A percentile compares a stretch with the other conserved stretches of the same genome.
These are phyloP conservation scores for Clepsis dumicolana DNA, from an alignment of 2,888 invertebrate genomes.

Conservation along the genomic window DNA sequence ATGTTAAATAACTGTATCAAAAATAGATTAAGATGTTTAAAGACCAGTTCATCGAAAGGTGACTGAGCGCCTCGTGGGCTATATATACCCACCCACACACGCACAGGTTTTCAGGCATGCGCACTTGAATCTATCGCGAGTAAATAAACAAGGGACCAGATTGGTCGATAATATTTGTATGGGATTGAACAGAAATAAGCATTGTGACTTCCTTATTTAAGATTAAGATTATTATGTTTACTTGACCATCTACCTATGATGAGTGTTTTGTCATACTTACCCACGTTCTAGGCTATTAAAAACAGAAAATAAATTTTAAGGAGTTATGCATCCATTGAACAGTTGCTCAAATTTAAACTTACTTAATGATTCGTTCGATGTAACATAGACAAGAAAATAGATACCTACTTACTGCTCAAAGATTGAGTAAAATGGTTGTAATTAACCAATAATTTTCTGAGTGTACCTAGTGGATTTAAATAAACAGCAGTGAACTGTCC, in stretches of 20 bases:
- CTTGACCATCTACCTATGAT: neutral
- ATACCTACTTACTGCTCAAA: too few relatives aligned
- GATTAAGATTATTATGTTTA: neutral
- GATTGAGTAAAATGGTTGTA: too few relatives aligned
- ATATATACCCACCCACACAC: conserved; percentile 54
- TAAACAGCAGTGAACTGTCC: too few relatives aligned
- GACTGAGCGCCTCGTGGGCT: conserved; percentile 62
- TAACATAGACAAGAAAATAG: too few relatives aligned
- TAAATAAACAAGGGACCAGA: conserved; percentile 56
- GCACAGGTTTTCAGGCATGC: conserved; percentile 56
- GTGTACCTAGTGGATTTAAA: too few relatives aligned
- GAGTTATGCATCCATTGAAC: too few relatives aligned
- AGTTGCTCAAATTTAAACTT: too few relatives aligned
- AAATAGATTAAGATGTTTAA: conserved; percentile 62
- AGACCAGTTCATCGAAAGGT: conserved; percentile 73
- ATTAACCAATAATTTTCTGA: too few relatives aligned
- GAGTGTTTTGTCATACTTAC: too few relatives aligned
- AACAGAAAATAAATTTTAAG: too few relatives aligned
- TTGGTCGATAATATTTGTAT: conserved; percentile 52
- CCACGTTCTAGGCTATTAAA: too few relatives aligned
- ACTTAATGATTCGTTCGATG: too few relatives aligned
- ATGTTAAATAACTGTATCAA: neutral
- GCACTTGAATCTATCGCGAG: conserved; percentile 52
- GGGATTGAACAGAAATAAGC: conserved; percentile 24
- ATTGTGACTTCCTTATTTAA: neutral